Base-by-base conservation (phyloP, 2,888 invertebrate genomes). In the Hydropsyche betteni region DNA sequence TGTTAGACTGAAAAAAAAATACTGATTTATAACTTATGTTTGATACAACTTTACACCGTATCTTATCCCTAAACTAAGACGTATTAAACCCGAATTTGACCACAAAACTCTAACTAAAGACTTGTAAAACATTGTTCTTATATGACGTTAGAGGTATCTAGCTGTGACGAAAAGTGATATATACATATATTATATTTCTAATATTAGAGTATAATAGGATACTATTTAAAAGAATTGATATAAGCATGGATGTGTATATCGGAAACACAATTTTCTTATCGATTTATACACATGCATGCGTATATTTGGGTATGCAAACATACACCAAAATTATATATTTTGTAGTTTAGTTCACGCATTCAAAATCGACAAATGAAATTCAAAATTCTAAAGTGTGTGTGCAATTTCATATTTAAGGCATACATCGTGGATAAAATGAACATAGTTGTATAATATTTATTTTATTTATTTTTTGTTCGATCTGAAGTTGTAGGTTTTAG, bases 91-190 rank as follows among this genome's bases (percentile, higher is more conserved):
- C 78, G 78, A 78, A 76, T 78, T 78, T 78, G 78, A 78, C 78
- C 76, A 74, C 68, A 7, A 36, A 78, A 51, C 78, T 77, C 78
- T 74, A 69, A 74, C 75, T 69, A 68, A 75, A 71, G 53, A 75
- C 55, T 69, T 74, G 68, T 44, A 75, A 78, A 73, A 55, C 34
- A 68, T 55, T 64, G 76, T 77, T 75, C 69, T 74, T n/a, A 74
- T 75, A 51, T 61, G 69, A 77, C 70, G 70, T 75, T 78, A 77
- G 78, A 75, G 78, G 75, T 74, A 69, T 70, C 36, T 24, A 38
- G 53, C 79, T 79, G 79, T 77, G 79, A 79, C 79, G 75, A 75
- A 79, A 76, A 79, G 79, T 79, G 79, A 79, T 74, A 74, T 79
- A 75, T 61, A 74, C 69, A 77, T 78, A 77, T 58, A 75, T 75